These are phyloP conservation scores for Gnathonemus echidnorhynchus DNA, from an alignment of 2,113 vertebrate species.

Conservation along the genomic window DNA sequence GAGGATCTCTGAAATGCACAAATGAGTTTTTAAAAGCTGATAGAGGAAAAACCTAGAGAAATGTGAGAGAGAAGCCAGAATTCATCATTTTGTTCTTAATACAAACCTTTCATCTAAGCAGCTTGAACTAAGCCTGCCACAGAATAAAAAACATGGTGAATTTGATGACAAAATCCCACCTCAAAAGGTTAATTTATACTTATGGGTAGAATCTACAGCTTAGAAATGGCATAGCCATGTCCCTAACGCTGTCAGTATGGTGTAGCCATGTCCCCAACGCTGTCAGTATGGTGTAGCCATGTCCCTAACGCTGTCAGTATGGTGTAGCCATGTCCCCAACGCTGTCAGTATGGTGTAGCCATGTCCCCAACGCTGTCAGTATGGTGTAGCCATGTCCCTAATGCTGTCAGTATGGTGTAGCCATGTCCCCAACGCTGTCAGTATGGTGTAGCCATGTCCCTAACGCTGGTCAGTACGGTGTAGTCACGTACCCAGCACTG, in stretches of 20 bases:
- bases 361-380: background rate
- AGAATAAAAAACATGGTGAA: background rate
- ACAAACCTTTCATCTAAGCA: background rate
- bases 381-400: background rate
- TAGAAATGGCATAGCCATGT: background rate
- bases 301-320: background rate
- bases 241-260: background rate
- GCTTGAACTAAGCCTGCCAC: background rate
- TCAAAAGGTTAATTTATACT: background rate
- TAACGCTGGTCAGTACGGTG: background rate
- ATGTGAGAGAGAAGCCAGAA: background rate
- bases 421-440: background rate
- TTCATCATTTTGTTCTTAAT: background rate
- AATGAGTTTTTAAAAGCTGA: background rate
- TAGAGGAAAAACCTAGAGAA: background rate
- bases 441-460: background rate
- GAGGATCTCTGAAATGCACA: background rate
- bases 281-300: background rate
- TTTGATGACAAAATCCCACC: background rate
- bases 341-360: background rate
- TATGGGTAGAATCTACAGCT: background rate
- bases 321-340: background rate
- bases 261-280: no score
- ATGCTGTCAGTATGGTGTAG: background rate
- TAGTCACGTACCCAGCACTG: background rate